phyloP scores from a whole-genome alignment of 2,888 invertebrate genomes.

The Eutolmus rufibarbis region DNA sequence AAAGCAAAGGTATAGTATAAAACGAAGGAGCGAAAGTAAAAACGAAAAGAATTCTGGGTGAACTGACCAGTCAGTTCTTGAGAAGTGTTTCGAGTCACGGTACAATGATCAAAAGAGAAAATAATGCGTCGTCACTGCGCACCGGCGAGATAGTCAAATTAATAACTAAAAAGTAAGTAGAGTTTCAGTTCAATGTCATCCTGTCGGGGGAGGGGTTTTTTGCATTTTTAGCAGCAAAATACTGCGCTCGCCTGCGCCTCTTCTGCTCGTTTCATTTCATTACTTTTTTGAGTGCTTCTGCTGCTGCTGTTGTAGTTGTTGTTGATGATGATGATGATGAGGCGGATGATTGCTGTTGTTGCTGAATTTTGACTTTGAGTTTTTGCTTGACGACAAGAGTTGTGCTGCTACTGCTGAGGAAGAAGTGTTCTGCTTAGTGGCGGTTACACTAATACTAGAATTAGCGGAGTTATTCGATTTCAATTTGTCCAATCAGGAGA shows the following conservation, averaged over 20 bases:
- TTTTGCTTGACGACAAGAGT: not conserved
- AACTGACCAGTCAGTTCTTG: not conserved
- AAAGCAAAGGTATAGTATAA: not conserved
- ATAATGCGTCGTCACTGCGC: not conserved
- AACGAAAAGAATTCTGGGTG: not conserved
- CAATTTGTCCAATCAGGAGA: slow-evolving; percentile 70
- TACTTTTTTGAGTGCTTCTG: slow-evolving; percentile 8
- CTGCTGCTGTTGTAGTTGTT: not conserved
- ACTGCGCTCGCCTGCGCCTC: not conserved
- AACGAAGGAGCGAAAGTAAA: not conserved
- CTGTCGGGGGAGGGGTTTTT: not conserved
- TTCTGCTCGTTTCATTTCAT: not conserved
- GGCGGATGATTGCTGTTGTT: not conserved
- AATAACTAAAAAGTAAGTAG: slow-evolving; percentile 11
- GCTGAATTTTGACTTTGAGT: slow-evolving; percentile 9
- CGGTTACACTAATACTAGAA: slow-evolving; percentile 37
- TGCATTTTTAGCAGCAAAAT: not conserved
- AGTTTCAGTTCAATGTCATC: slow-evolving; percentile 14
- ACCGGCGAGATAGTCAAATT: not conserved
- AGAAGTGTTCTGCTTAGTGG: slow-evolving; percentile 35
- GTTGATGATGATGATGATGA: not conserved
- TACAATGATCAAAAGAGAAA: not conserved
- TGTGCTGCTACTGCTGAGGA: slow-evolving; percentile 23
- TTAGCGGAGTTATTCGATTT: slow-evolving; percentile 29
- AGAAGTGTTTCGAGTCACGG: not conserved